Evolutionary conservation across 2,113 vertebrate species (phyloP), one percentile per base, ranked within the genome.

Genomic region (Pholis gunnellus): DNA sequence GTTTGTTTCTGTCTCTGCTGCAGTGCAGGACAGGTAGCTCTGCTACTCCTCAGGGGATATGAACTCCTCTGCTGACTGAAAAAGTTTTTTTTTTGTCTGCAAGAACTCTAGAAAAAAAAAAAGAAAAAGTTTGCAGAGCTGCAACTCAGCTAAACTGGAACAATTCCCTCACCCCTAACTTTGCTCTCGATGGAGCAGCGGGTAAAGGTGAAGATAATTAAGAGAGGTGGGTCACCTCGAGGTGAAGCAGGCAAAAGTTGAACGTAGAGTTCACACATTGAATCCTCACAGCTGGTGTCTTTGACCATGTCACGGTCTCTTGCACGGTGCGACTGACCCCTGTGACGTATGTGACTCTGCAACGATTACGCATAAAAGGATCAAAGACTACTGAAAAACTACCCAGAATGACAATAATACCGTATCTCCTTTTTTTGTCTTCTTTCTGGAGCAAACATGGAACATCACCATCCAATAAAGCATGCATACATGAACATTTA

Each of bases 101-200:
- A 80, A 60, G 66, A 82, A 76, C 72, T 85, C 64, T 14, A 69
- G 64, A 84, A 92, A 86, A 82, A 92, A 86, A 82, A 86, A 82
- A 92, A 86, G 82, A 31, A 31, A 79, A 91, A 89, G 87, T 92
- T 88, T 78, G 60, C 64, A 75, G 65, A 78, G 80, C 50, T 81
- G 75, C 79, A 90, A 88, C 73, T 91, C 81, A 78, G 77, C 83
- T 80, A 85, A 90, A 93, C 71, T 88, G 81, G 86, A 91, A 71
- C 83, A 87, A 56, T 72, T 76, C 46, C 83, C 72, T 83, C 72
- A 71, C 64, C 54, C 40, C 56, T 48, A 54, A 72, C 78, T 73
- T 72, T 59, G 31, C 48, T 66, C 44, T 74, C 60, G 77, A 75
- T 34, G 29, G 60, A 73, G 46, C 27, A 36, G 69, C 54, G 0